Evolutionary conservation across 1,140 invertebrate genomes (phyloP).

Genomic region (Drosophila lacteicornis): DNA sequence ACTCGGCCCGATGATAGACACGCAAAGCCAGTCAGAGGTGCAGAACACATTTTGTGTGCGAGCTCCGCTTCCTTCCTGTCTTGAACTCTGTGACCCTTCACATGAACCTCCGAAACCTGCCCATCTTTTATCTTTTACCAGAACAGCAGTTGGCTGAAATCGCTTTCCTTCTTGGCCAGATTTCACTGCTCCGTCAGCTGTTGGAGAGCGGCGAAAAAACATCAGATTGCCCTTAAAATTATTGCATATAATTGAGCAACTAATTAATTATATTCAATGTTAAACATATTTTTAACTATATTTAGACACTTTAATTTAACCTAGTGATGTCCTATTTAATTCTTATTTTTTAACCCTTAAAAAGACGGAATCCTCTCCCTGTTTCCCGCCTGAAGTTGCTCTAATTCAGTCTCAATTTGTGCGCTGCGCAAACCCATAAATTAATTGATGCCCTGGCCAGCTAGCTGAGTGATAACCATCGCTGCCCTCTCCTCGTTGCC

Average conservation of each 20-base stretch:
- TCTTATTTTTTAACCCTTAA: background rate
- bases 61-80: conserved; percentile 70
- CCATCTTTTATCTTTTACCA: background rate
- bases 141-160: conserved; percentile 53
- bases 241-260: background rate
- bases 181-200: conserved; percentile 50
- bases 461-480: conserved; percentile 65
- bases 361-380: background rate
- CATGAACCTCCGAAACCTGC: conserved; percentile 3
- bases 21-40: conserved; percentile 75
- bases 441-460: conserved; percentile 64
- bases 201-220: background rate
- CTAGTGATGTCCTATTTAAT: background rate
- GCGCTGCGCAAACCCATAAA: conserved; percentile 77
- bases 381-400: conserved; percentile 23
- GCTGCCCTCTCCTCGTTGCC: background rate
- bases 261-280: too few species aligned
- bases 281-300: too few species aligned
- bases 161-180: conserved; percentile 46
- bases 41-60: conserved; percentile 77
- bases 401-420: conserved; percentile 81
- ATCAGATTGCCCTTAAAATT: background rate
- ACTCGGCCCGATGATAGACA: conserved; percentile 33
- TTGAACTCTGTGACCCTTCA: conserved; percentile 25
- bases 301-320: background rate